Evolutionary conservation across 2,888 invertebrate species (phyloP), one percentile per base, ranked within the genome.

Genomic region (Idaea aversata): DNA sequence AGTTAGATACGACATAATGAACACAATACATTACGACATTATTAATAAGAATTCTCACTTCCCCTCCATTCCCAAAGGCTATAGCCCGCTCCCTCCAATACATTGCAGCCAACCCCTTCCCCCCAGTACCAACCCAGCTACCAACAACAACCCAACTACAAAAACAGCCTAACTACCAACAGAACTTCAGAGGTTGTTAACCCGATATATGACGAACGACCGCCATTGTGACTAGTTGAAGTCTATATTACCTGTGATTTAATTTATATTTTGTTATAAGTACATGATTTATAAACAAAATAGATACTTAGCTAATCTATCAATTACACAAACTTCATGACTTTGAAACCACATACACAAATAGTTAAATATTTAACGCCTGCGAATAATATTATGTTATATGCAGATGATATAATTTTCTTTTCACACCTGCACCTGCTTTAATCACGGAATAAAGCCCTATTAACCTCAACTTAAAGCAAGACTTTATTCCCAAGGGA

Each of bases 21-120:
- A 25, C 25, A 2, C n/a, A n/a, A n/a, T n/a, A n/a, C n/a, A n/a
- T n/a, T n/a, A n/a, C n/a, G n/a, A n/a, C n/a, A n/a, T n/a, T n/a
- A n/a, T 25, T 25, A 25, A 25, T 25, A 25, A 2, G 25, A 25
- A 25, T 95, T 64, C 95, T 95, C 61, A 94, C 94, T n/a, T 93
- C 95, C 68, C 95, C 94, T 16, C 94, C 95, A 36, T 93, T 94
- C 78, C 95, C 95, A 13, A 94, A 91, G 68, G 94, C 93, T 34
- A 95, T 95, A 78, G 84, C 82, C 70, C 93, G 94, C 66, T 82
- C 94, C 15, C 89, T 94, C 34, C 90, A 90, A 68, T 87, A 85
- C 83, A 91, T 88, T 79, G 81, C 79, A 6, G 79, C 85, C 58
- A 85, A 85, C 66, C 86, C 89, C 25, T 84, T 89, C 25, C 66